Percentiles rank a stretch among this genome's conserved stretches.
phyloP scores from a whole-genome alignment of 2,797 vertebrate genomes.

The Acipenser ruthenus region DNA sequence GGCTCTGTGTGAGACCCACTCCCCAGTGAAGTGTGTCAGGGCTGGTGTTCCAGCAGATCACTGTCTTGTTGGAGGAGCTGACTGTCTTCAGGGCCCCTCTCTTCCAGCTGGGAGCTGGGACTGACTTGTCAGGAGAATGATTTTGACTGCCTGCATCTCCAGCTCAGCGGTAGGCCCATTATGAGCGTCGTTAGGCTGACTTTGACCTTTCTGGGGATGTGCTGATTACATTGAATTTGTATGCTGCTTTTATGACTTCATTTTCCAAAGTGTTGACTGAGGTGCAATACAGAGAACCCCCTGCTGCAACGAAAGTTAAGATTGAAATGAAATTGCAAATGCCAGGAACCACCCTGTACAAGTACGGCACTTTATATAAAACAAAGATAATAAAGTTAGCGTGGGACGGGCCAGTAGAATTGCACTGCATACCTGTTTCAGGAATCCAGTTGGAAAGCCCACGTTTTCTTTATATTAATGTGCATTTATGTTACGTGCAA shows the following conservation, averaged over 20 bases:
- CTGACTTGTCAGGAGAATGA: slow-evolving; percentile 17
- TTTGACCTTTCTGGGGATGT: slow-evolving; percentile 19
- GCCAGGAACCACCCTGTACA: too few species aligned
- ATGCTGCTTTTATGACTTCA: neutral
- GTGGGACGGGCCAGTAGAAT: too few species aligned
- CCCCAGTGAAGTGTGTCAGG: slow-evolving; percentile 13
- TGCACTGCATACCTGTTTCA: too few species aligned
- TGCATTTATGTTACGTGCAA: too few species aligned
- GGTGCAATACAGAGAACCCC: too few species aligned
- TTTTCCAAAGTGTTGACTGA: too few species aligned
- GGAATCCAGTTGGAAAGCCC: too few species aligned
- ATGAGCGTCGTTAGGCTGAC: slow-evolving; percentile 21
- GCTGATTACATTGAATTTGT: neutral
- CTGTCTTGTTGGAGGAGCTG: neutral
- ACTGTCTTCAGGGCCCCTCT: slow-evolving; percentile 15
- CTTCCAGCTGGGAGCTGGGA: slow-evolving; percentile 7
- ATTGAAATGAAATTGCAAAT: too few species aligned
- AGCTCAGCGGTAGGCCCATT: slow-evolving; percentile 16
- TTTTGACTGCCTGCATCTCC: slow-evolving; percentile 14
- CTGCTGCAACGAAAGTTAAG: too few species aligned
- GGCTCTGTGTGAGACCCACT: neutral
- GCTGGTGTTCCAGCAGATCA: neutral
- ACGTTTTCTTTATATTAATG: too few species aligned
- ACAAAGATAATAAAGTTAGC: too few species aligned
- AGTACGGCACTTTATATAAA: too few species aligned